Conservation (phyloP, 2,888 invertebrate species). For the Eupithecia subumbrata region DNA sequence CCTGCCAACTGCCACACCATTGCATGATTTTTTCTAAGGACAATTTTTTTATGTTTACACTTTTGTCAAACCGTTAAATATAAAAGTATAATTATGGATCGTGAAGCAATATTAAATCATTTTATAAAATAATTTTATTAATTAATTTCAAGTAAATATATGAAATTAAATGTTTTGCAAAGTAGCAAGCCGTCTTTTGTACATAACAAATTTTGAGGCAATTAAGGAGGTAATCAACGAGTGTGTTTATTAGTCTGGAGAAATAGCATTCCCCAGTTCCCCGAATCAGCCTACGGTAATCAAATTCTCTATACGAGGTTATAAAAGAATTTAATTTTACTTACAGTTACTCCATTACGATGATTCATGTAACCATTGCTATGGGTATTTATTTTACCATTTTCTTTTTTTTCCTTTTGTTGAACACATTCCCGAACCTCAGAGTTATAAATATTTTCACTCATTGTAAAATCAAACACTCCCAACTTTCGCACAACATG, state of each 20-base stretch:
- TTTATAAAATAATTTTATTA: too few relatives aligned
- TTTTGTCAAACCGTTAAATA: too few relatives aligned
- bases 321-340: slow-evolving; percentile 49
- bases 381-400: slow-evolving; percentile 60
- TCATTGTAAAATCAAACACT: slow-evolving; percentile 53
- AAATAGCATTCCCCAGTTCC: background rate
- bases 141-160: too few relatives aligned
- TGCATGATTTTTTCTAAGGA: background rate
- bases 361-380: slow-evolving; percentile 61
- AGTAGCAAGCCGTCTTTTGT: too few relatives aligned
- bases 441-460: slow-evolving; percentile 41
- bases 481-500: slow-evolving; percentile 5
- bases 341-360: slow-evolving; percentile 64
- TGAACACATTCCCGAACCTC: slow-evolving; percentile 55
- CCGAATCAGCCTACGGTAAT: background rate
- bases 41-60: too few relatives aligned
- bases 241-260: background rate
- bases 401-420: slow-evolving; percentile 53
- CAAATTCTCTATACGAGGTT: slow-evolving; percentile 37
- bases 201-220: too few relatives aligned
- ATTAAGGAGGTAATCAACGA: background rate
- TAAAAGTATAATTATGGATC: too few relatives aligned
- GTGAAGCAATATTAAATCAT: too few relatives aligned
- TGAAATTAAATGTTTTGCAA: too few relatives aligned
- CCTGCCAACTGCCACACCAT: slow-evolving; percentile 11